Base-by-base conservation (phyloP, 2,113 vertebrate genomes). In the Callionymus lyra region DNA sequence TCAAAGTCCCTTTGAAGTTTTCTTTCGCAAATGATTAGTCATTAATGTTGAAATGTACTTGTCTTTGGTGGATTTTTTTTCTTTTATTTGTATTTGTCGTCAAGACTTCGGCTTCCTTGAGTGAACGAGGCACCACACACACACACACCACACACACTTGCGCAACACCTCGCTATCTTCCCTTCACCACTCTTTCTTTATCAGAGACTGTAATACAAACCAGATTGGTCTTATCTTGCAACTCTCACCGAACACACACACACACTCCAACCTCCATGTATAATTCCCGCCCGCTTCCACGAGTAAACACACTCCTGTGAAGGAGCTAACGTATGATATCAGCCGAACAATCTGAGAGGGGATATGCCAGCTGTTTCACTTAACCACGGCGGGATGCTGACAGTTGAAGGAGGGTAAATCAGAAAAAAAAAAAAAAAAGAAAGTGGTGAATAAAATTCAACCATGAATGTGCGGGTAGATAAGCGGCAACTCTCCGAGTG, bases 341-440 rank as follows among this genome's bases (percentile, higher is more conserved):
- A 13, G 35, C 15, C 57, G 48, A 27, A 27, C 32, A 15, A 76
- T 77, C 77, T 62, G 48, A 54, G 68, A 74, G 73, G 68, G 76
- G 68, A 74, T 68, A 41, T 57, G 53, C 56, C 72, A 63, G 73
- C 68, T 53, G 51, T 74, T 74, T 76, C 68, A 74, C 76, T 76
- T 69, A 68, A 53, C 59, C 68, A 49, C 50, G n/a, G 67, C 68
- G 21, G 64, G 44, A 65, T 45, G 64, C 44, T 50, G 53, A 47
- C 31, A 10, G 61, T n/a, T 48, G 34, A 4, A n/a, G 34, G n/a
- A 34, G 34, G 12, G 1, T 3, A 15, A 8, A 33, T 16, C 12
- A 21, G 1, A 21, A 18, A 44, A n/a, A n/a, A n/a, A n/a, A n/a
- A n/a, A n/a, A 43, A 21, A 34, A 31, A 42, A 51, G 49, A 62